Evolutionary conservation across 1,140 invertebrate species (phyloP).

Genomic region (Delia radicum): DNA sequence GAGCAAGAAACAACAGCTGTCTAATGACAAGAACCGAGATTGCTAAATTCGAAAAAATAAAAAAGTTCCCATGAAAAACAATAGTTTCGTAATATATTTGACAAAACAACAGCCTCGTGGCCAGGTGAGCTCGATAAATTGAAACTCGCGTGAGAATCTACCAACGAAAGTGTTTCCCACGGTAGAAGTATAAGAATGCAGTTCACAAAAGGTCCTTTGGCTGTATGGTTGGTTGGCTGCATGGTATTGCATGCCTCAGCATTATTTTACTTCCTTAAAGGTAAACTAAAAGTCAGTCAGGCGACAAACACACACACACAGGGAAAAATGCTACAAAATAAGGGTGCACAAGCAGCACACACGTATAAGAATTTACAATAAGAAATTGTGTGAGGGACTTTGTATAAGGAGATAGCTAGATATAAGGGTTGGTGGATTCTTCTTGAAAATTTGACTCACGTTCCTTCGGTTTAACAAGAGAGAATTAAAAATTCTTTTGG

Average conservation of each 20-base stretch:
- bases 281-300: constrained; percentile 2
- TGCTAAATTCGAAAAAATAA: not conserved
- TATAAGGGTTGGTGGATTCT: not conserved
- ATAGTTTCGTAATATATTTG: not conserved
- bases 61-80: constrained; percentile 38
- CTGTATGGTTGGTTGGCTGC: too few species aligned
- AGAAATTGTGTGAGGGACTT: too few species aligned
- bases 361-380: constrained; percentile 16
- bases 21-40: not conserved
- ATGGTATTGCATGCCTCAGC: constrained; percentile 21
- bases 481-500: too few species aligned
- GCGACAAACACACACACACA: not conserved
- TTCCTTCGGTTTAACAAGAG: constrained; percentile 3
- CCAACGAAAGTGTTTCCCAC: constrained; percentile 54
- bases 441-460: not conserved
- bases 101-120: constrained; percentile 23
- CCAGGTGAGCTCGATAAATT: constrained; percentile 52
- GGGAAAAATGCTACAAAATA: constrained; percentile 4
- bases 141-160: constrained; percentile 53
- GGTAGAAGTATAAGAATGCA: constrained; percentile 26
- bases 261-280: constrained; percentile 30
- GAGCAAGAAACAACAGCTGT: constrained; percentile 9
- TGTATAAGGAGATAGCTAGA: too few species aligned
- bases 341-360: constrained; percentile 2
- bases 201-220: not conserved